Evolutionary conservation across 92 coral and sea anemone genomes (phyloP), one percentile per base, ranked within the genome.

Genomic region (Micromussa lordhowensis): DNA sequence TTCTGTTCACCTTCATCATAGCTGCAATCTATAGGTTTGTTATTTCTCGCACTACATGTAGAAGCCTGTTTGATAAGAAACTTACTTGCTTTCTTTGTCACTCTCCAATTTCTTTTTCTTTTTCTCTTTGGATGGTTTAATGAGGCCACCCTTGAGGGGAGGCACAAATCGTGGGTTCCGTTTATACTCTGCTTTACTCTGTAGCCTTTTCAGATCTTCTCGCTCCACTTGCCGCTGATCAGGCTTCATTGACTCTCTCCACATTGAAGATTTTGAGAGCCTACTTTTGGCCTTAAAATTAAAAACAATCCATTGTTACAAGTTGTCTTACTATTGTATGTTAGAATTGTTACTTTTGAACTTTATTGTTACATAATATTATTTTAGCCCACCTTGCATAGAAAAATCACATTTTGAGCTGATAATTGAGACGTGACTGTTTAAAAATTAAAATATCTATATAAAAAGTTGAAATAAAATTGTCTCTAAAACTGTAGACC

Each of bases 161-260:
- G 99, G 98, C 15, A 98, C 98, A 96, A 94, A 96, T 28, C 99
- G 95, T 22, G 99, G 99, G 75, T 98, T 98, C 49, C 98, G 89
- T 71, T 94, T 95, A 70, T 98, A 98, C 86, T 98, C 99, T 84
- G 97, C 95, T 80, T 96, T 98, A 79, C 87, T 95, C 89, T 98
- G 94, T 29, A 98, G 79, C 49, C 94, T 96, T 81, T 91, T 80
- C 36, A 97, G 87, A 75, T 94, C 99, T 66, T 90, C 96, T 26
- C 98, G 87, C 73, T 97, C 99, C 18, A 89, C 81, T 57, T 97
- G 94, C 77, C 99, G 92, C 58, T 96, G 95, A 72, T 85, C 96
- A 38, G 99, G 99, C 69, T 90, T 96, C 96, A 97, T 96, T 1
- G 99, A 97, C 49, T 97, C 97, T 82, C 91, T 96, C 99, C 99